phyloP scores from a whole-genome alignment of 2,888 invertebrate genomes.

The Temnothorax rugatulus region DNA sequence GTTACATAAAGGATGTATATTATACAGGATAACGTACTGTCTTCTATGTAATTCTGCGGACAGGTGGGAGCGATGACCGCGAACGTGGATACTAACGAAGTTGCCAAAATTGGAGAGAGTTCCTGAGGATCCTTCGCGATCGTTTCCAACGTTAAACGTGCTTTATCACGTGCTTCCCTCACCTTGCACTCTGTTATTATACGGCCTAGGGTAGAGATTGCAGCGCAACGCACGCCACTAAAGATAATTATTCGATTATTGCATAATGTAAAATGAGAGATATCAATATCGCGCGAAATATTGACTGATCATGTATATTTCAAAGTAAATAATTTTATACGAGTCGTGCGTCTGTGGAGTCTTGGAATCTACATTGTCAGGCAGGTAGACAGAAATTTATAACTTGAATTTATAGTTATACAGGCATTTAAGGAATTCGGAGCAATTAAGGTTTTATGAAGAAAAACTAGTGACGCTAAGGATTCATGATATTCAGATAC shows the following conservation, averaged over 20 bases:
- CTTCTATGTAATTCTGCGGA: constrained; percentile 87
- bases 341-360: neutral
- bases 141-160: constrained; percentile 86
- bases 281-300: neutral
- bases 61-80: constrained; percentile 89
- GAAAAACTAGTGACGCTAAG: neutral
- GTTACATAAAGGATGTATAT: neutral
- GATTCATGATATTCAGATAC: constrained; percentile 12
- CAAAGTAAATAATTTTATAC: constrained; percentile 3
- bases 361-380: constrained; percentile 1
- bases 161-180: constrained; percentile 88
- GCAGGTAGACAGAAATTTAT: neutral
- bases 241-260: constrained; percentile 52
- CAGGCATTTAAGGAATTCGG: neutral
- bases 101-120: constrained; percentile 84
- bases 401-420: neutral
- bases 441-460: neutral
- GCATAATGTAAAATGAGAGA: constrained; percentile 4
- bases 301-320: neutral
- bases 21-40: constrained; percentile 85
- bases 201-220: constrained; percentile 89
- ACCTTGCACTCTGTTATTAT: constrained; percentile 87
- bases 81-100: constrained; percentile 89
- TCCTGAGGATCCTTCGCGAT: constrained; percentile 83
- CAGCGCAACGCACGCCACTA: constrained; percentile 88